Evolutionary conservation across 2,888 invertebrate genomes (phyloP).

Genomic region (Drosophila merina): DNA sequence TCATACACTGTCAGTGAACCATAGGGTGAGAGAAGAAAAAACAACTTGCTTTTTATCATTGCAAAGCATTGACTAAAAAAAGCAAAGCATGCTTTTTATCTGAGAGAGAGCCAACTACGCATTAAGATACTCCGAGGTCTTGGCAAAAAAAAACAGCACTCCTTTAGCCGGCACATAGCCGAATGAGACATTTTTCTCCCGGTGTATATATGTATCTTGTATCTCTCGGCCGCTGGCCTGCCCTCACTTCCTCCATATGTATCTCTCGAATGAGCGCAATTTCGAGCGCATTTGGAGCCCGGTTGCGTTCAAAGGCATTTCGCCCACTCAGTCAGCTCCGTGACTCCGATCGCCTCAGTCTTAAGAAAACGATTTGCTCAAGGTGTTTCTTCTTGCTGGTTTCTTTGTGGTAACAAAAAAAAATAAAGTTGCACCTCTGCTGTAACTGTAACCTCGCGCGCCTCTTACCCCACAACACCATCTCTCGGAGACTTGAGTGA

Average conservation of each 20-base stretch:
- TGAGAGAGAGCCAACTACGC: background rate
- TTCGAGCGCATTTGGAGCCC: conserved; percentile 9
- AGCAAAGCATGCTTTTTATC: conserved; percentile 1
- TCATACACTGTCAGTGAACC: background rate
- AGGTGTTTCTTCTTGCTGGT: background rate
- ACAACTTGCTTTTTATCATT: background rate
- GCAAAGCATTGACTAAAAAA: background rate
- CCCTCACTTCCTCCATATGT: conserved; percentile 14
- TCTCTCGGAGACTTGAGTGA: conserved; percentile 27
- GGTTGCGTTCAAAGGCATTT: conserved; percentile 15
- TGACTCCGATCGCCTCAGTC: conserved; percentile 28
- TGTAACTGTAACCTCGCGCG: background rate
- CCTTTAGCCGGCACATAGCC: conserved; percentile 2
- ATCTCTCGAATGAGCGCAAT: conserved; percentile 12
- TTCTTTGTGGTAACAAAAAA: conserved; percentile 1
- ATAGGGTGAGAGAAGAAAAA: background rate
- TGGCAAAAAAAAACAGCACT: background rate
- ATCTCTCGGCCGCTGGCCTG: conserved; percentile 3
- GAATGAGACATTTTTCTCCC: conserved; percentile 4
- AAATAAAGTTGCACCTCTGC: background rate
- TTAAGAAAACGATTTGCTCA: conserved; percentile 15
- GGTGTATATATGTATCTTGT: conserved; percentile 10
- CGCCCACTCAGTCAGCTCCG: conserved; percentile 35
- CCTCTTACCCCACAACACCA: conserved; percentile 1
- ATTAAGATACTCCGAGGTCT: background rate